These are phyloP conservation scores for Drosophila anomalata DNA, from an alignment of 2,888 invertebrate genomes.

Conservation along the genomic window DNA sequence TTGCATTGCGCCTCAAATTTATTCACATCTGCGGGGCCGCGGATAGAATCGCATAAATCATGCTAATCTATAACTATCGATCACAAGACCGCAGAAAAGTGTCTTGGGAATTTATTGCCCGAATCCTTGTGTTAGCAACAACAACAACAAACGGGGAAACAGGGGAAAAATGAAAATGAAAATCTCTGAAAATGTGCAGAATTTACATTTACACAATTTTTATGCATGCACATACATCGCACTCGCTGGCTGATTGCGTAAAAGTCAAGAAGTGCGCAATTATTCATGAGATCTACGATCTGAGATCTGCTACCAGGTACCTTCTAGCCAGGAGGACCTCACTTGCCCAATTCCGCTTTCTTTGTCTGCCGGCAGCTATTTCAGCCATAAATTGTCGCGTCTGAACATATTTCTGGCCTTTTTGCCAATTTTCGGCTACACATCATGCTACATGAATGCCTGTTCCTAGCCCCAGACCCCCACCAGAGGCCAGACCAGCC, in stretches of 20 bases:
- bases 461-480: conserved; percentile 17
- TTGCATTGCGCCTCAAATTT: conserved; percentile 68
- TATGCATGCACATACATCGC: conserved; percentile 15
- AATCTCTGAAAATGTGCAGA: conserved; percentile 45
- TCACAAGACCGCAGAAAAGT: conserved; percentile 63
- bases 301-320: conserved; percentile 2
- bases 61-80: conserved; percentile 77
- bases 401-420: conserved; percentile 46
- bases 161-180: background rate
- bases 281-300: conserved; percentile 53
- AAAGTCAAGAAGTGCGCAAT: conserved; percentile 67
- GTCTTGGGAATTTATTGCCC: conserved; percentile 72
- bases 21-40: conserved; percentile 60
- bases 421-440: conserved; percentile 74
- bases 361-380: conserved; percentile 53
- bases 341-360: conserved; percentile 25
- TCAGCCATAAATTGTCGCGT: conserved; percentile 67
- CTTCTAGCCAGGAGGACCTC: background rate
- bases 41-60: conserved; percentile 66
- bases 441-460: conserved; percentile 65
- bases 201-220: conserved; percentile 47
- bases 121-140: conserved; percentile 56
- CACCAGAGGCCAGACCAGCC: conserved; percentile 30
- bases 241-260: conserved; percentile 24
- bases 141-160: too few species aligned